Evolutionary conservation across 2,888 invertebrate species (phyloP), one percentile per base, ranked within the genome.

Genomic region (Agrochola circellaris): DNA sequence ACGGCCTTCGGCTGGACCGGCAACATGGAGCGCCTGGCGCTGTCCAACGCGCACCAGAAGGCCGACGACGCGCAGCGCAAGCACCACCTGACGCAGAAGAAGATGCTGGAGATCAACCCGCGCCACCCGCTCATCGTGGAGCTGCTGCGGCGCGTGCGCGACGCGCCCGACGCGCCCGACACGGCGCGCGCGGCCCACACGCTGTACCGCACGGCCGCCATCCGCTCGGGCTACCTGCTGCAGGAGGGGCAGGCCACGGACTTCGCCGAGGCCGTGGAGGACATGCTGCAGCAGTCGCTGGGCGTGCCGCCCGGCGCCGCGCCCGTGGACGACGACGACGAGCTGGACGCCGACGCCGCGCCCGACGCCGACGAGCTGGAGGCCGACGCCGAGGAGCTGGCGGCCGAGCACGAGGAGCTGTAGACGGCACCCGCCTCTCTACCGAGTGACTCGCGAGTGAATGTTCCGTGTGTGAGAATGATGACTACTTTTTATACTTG

Each of bases 1-100:
- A 98, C 99, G 80, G 98, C 98, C 97, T 99, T 99, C 96, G 99
- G 99, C 88, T 99, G 99, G 99, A 99, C 99, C 89, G 99, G 99
- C 90, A 99, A 99, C 96, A 99, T 99, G 99, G 99, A 99, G 97
- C 97, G 99, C 70, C 97, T 99, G 86, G 99, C 99, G 83, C 96
- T 98, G 84, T 98, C 98, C 67, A 99, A 99, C 96, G 99, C 99
- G 26, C 99, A 99, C 95, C 99, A 99, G 94, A 99, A 99, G 93
- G 91, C 95, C 13, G 98, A 99, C 92, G 99, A 99, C 97, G 98
- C 99, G 56, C 98, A 99, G 93, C 98, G 99, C 91, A 97, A 97
- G 86, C 98, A 99, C 94, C 99, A 99, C 94, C 96, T 99, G 65
- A 98, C 98, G 92, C 99, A 99, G 95, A 99, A 99, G 97, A 99